These are phyloP conservation scores for Cryptoblepharus egeriae DNA, from an alignment of 2,797 vertebrate genomes.

Conservation along the genomic window DNA sequence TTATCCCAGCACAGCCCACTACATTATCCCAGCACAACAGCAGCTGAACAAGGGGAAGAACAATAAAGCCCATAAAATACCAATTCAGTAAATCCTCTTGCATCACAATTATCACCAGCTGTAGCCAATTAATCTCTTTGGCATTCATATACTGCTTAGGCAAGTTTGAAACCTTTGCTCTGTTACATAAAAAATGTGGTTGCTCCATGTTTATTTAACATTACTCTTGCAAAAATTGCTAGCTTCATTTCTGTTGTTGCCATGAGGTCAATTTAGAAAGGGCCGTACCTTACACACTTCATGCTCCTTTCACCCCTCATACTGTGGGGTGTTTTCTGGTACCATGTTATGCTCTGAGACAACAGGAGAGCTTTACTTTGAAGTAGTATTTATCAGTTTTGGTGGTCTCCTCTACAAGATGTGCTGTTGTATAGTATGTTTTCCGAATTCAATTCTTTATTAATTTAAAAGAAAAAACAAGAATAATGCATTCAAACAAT, in stretches of 20 bases:
- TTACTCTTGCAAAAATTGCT: background rate
- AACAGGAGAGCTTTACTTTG: too few relatives aligned
- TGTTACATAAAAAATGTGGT: background rate
- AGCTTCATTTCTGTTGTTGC: background rate
- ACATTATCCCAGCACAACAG: background rate
- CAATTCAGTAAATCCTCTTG: constrained; percentile 9
- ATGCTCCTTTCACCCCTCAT: background rate
- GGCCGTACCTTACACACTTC: background rate
- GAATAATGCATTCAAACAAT: too few relatives aligned
- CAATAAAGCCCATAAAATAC: background rate
- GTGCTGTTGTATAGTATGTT: too few relatives aligned
- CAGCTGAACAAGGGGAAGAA: background rate
- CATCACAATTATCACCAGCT: constrained; percentile 51
- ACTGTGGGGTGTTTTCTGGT: background rate
- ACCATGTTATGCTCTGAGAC: background rate
- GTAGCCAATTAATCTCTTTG: constrained; percentile 49
- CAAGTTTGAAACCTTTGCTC: background rate
- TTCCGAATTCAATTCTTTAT: too few relatives aligned
- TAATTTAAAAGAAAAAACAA: too few relatives aligned
- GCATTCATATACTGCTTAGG: constrained; percentile 23
- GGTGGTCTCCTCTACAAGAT: background rate
- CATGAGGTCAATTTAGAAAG: background rate
- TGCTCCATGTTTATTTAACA: constrained; percentile 1
- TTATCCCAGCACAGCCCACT: background rate
- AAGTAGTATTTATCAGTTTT: background rate